These are phyloP conservation scores for Pyrgus malvae DNA, from an alignment of 2,888 invertebrate species.

Conservation along the genomic window DNA sequence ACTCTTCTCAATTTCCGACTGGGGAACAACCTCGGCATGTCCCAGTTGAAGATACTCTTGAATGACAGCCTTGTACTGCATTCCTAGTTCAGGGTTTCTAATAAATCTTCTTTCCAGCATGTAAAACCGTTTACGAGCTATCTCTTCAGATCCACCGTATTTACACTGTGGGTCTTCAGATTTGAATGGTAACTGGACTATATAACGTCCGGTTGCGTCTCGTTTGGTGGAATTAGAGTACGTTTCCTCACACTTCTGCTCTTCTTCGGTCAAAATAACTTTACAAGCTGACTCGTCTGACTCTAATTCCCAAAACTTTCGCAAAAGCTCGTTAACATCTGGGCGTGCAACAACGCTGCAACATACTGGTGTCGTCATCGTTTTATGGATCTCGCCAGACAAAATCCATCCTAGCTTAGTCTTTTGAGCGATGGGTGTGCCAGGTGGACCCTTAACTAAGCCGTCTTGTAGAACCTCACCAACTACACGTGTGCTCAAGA, in stretches of 20 bases:
- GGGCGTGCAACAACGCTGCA: conserved; percentile 2
- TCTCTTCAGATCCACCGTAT: conserved; percentile 16
- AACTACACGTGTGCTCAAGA: conserved; percentile 36
- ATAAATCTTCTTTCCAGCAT: conserved; percentile 24
- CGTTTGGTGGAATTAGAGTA: conserved; percentile 9
- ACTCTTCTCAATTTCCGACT: background rate
- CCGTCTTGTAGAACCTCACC: conserved; percentile 32
- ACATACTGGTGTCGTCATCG: conserved; percentile 1
- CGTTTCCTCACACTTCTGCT: conserved; percentile 7
- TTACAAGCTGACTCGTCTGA: background rate
- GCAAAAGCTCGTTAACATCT: conserved; percentile 1
- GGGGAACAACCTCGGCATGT: conserved; percentile 30
- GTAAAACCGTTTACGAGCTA: conserved; percentile 22
- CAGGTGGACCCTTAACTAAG: conserved; percentile 25
- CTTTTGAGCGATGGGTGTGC: conserved; percentile 27
- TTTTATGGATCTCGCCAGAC: conserved; percentile 26
- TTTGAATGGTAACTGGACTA: conserved; percentile 1
- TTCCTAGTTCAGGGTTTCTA: conserved; percentile 24
- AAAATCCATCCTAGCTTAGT: conserved; percentile 36
- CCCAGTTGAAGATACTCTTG: conserved; percentile 28
- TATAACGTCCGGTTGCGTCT: conserved; percentile 6
- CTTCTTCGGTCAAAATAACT: conserved; percentile 1
- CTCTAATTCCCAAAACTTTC: conserved; percentile 9
- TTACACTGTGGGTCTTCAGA: conserved; percentile 10
- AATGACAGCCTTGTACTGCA: conserved; percentile 30